Evolutionary conservation across 2,797 vertebrate species (phyloP).

Genomic region (Cyclura pinguis): DNA sequence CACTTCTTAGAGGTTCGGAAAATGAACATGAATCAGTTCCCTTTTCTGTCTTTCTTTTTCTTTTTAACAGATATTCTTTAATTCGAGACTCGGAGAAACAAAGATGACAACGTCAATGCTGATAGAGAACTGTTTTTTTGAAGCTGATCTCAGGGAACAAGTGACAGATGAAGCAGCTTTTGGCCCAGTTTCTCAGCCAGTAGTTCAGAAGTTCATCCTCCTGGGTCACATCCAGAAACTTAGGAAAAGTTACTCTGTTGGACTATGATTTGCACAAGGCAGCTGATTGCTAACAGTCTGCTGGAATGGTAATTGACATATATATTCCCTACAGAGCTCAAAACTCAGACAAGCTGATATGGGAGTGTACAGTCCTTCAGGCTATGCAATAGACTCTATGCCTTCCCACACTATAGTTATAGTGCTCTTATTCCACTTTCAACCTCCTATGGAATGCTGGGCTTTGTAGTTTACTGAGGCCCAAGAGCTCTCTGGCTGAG

Average conservation of each 20-base stretch:
- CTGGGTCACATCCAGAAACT: not conserved
- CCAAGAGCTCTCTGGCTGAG: too few relatives aligned
- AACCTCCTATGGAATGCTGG: too few relatives aligned
- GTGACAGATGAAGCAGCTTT: not conserved
- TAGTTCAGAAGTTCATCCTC: not conserved
- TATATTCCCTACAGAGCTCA: too few relatives aligned
- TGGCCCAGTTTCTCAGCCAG: not conserved
- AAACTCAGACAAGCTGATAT: too few relatives aligned
- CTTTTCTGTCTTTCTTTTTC: too few relatives aligned
- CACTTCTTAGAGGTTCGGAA: constrained; percentile 39
- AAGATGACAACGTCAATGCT: constrained; percentile 30
- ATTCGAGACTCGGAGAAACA: constrained; percentile 21
- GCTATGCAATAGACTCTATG: too few relatives aligned
- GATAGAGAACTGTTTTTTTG: not conserved
- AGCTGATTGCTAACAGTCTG: not conserved
- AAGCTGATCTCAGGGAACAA: not conserved
- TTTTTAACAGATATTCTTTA: constrained; percentile 22
- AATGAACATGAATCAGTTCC: constrained; percentile 56
- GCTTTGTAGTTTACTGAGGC: too few relatives aligned
- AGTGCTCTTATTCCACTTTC: too few relatives aligned
- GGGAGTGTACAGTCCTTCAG: too few relatives aligned
- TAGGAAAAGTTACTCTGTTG: too few relatives aligned
- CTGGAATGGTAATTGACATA: not conserved
- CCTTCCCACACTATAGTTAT: too few relatives aligned
- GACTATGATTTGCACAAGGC: constrained; percentile 5